Conservation (phyloP, 2,113 vertebrate species). For the Cinclus mexicanus region DNA sequence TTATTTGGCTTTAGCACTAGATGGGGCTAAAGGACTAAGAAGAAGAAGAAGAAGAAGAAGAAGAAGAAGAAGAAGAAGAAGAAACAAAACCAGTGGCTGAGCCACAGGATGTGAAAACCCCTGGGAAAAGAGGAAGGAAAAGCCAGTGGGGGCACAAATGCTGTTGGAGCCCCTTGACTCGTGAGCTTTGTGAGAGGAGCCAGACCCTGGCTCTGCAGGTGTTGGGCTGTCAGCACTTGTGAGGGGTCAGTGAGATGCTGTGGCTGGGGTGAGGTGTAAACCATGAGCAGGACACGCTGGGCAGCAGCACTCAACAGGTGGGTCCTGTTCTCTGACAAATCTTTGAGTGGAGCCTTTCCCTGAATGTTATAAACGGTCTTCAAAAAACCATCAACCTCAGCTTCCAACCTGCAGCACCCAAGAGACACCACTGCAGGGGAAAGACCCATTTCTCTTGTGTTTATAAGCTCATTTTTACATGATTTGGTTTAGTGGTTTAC, state of each 20-base stretch:
- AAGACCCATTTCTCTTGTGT: rapidly evolving
- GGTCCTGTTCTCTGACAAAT: rapidly evolving
- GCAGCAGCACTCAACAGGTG: rapidly evolving
- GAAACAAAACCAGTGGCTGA: neutral
- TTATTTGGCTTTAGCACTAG: conserved; percentile 24
- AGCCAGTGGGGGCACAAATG: neutral
- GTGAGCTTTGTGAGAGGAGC: neutral
- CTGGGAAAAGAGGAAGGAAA: neutral
- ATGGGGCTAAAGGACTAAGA: conserved; percentile 34
- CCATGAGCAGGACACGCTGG: rapidly evolving
- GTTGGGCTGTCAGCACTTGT: neutral
- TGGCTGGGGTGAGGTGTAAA: neutral
- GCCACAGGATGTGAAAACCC: rapidly evolving
- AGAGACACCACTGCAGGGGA: neutral
- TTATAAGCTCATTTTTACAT: neutral
- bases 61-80: neutral
- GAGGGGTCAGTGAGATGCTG: rapidly evolving
- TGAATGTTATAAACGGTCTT: rapidly evolving
- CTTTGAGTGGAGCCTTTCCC: neutral
- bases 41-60: neutral
- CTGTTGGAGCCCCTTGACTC: neutral
- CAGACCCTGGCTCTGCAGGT: neutral
- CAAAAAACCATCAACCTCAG: neutral
- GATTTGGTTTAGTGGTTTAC: neutral
- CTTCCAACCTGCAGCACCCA: too few species aligned